A percentile compares a stretch with the other conserved stretches of the same genome.
Evolutionary conservation across 2,113 vertebrate species (phyloP).

Genomic region (Lamprotornis superbus): DNA sequence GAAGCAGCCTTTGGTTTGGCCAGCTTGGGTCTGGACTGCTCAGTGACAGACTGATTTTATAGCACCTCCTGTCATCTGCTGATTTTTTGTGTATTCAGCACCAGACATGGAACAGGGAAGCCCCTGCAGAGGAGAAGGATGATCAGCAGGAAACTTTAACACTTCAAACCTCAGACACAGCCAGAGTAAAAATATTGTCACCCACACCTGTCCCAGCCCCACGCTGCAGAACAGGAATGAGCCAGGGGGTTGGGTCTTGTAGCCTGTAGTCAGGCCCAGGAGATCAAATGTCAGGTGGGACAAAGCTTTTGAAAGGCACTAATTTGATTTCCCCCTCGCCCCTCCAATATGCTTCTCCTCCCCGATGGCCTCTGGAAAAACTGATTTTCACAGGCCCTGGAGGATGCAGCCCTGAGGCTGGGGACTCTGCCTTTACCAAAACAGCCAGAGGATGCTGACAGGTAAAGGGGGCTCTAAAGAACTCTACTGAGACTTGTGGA

Average conservation of each 20-base stretch:
- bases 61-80: background rate
- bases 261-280: background rate
- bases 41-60: rapidly evolving
- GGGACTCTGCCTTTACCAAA: background rate
- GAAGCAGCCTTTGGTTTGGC: background rate
- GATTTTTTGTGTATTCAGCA: background rate
- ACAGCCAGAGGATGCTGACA: rapidly evolving
- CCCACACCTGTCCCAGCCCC: rapidly evolving
- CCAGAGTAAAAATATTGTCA: background rate
- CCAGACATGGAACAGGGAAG: background rate
- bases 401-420: background rate
- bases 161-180: background rate
- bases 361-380: background rate
- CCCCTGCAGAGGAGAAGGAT: background rate
- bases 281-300: background rate
- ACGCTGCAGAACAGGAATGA: background rate
- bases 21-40: rapidly evolving
- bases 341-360: background rate
- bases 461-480: background rate
- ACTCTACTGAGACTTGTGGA: background rate
- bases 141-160: background rate
- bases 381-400: background rate
- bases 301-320: background rate
- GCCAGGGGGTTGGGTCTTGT: too few species aligned
- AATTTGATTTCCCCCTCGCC: too few species aligned